A percentile compares a stretch with the other conserved stretches of the same genome.
Evolutionary conservation across 2,113 vertebrate species (phyloP).

Genomic region (Psittacula cyanocephala): DNA sequence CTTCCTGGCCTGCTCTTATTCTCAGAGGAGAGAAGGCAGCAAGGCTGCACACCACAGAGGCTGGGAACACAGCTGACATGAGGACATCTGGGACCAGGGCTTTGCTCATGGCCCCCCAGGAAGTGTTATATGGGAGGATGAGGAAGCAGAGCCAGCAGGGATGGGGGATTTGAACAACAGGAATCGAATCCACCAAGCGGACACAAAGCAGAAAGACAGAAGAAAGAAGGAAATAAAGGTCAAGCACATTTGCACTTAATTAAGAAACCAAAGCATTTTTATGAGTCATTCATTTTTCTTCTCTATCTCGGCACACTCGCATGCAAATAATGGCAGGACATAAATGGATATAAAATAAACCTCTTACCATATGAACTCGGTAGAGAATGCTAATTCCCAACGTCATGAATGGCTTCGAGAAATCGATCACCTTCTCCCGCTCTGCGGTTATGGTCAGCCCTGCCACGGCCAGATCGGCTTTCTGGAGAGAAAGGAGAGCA

Average conservation of each 20-base stretch:
- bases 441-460: slow-evolving; percentile 96
- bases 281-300: slow-evolving; percentile 49
- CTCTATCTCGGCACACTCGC: slow-evolving; percentile 22
- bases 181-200: not conserved
- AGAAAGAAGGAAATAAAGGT: slow-evolving; percentile 15
- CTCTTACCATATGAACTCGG: slow-evolving; percentile 94
- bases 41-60: not conserved
- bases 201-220: not conserved
- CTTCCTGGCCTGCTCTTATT: not conserved
- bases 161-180: not conserved
- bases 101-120: not conserved
- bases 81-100: not conserved
- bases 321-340: slow-evolving; percentile 64
- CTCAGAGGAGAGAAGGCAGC: not conserved
- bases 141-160: not conserved
- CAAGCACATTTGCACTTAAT: slow-evolving; percentile 42
- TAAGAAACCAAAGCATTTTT: slow-evolving; percentile 68
- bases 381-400: slow-evolving; percentile 98
- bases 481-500: slow-evolving; percentile 74
- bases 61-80: not conserved
- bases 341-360: slow-evolving; percentile 59
- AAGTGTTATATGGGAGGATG: not conserved
- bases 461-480: slow-evolving; percentile 94
- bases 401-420: slow-evolving; percentile 98
- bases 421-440: slow-evolving; percentile 97